phyloP scores from a whole-genome alignment of 2,113 vertebrate genomes.

The Sinocyclocheilus anophthalmus region DNA sequence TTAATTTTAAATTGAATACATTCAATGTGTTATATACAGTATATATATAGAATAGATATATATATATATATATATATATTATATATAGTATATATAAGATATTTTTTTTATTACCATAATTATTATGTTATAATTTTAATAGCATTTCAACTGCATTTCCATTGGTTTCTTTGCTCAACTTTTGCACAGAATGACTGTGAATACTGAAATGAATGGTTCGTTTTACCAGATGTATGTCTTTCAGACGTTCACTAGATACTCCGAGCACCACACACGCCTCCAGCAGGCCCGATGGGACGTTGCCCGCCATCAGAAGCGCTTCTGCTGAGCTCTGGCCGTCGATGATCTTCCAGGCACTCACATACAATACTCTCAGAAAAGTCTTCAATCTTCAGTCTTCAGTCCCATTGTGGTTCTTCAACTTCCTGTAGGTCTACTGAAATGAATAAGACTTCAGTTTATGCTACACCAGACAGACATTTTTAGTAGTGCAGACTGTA shows the following conservation, averaged over 20 bases:
- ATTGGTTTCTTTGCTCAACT: not conserved
- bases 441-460: not conserved
- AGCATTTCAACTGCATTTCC: not conserved
- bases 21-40: no score
- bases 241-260: conserved; percentile 76
- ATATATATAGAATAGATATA: no score
- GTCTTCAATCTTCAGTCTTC: not conserved
- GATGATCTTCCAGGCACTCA: not conserved
- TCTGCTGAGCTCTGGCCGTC: not conserved
- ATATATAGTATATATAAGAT: no score
- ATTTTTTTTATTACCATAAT: no score
- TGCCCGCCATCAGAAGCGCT: conserved; percentile 79
- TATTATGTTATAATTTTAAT: not conserved
- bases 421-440: not conserved
- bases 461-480: not conserved
- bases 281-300: conserved; percentile 84
- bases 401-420: not conserved
- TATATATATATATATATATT: no score
- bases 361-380: not conserved
- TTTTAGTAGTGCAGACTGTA: not conserved
- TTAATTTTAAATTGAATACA: no score
- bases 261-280: conserved; percentile 90
- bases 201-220: not conserved
- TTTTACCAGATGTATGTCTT: conserved; percentile 79
- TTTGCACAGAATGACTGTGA: not conserved